Evolutionary conservation across 1,140 invertebrate genomes (phyloP), one percentile per base, ranked within the genome.

Genomic region (Magallana gigas): DNA sequence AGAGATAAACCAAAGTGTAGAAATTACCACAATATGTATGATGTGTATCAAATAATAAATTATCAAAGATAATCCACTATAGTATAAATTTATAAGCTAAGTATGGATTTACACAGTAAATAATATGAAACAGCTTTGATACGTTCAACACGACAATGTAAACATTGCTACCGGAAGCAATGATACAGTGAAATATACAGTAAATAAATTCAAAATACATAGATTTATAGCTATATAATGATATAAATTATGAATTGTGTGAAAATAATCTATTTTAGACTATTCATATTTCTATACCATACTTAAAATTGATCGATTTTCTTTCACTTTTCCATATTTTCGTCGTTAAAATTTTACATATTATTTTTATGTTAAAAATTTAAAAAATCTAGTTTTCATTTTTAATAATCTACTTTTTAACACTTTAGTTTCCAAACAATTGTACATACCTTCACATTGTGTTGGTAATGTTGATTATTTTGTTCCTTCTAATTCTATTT

Each of bases 371-470:
- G 12, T 29, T 12, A 36, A 58, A 48, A 57, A 83, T 57, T 57
- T 83, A 0, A 58, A 2, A 57, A 16, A 7, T 57, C 48, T 3
- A 57, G 14, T 57, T 57, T 23, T 18, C 81, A 14, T 57, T 57
- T 57, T 57, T 14, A 57, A 57, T 56, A 76, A 36, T 12, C 68
- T 76, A 12, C 36, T 12, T 29, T 5, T 12, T 23, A 76, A 12
- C 23, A 11, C 1, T 76, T 36, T 76, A 12, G 7, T 8, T 60
- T n/a, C 23, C 57, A 23, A 60, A 60, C 60, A 64, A 23, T 36
- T 29, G 4, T 57, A 80, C 90, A 90, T 90, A 91, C 90, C 90
- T 88, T 91, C 71, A 89, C 87, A 89, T 88, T 64, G 84, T 83
- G 18, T 86, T 88, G 29, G 62, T 87, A 90, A 88, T 88, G 87